Conservation (phyloP, 2,113 vertebrate genomes). For the Solenodon paradoxus region DNA sequence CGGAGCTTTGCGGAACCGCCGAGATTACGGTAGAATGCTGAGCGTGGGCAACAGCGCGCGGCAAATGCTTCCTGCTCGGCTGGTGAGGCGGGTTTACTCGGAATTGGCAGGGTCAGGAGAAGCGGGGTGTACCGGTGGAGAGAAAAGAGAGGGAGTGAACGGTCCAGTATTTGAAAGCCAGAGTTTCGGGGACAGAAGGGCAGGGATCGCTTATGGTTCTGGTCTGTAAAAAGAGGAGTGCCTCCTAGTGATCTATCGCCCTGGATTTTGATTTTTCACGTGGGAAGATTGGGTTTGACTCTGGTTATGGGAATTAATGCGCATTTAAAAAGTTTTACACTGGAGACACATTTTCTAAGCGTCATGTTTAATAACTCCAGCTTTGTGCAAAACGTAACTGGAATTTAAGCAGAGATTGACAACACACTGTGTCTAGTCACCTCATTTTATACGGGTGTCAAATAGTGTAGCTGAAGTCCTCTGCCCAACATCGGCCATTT, state of each 20-base stretch:
- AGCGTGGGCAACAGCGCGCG: fast-evolving
- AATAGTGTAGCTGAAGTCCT: background rate
- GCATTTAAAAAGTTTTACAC: background rate
- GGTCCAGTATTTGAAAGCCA: background rate
- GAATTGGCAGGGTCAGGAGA: conserved; percentile 18
- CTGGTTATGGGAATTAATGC: background rate
- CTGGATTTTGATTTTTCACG: conserved; percentile 12
- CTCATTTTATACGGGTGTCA: background rate
- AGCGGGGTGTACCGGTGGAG: background rate
- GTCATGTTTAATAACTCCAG: background rate
- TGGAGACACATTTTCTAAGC: background rate
- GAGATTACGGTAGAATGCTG: background rate
- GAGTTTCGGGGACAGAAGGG: background rate
- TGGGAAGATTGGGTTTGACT: background rate
- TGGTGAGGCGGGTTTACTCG: background rate
- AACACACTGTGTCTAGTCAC: background rate
- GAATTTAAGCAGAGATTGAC: background rate
- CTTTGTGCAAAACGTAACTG: background rate
- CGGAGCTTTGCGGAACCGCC: background rate
- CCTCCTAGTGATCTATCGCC: background rate
- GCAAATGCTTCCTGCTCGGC: background rate
- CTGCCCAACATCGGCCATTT: background rate
- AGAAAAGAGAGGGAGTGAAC: background rate
- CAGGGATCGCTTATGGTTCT: background rate
- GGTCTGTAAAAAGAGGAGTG: background rate